Evolutionary conservation across 2,888 invertebrate genomes (phyloP), one percentile per base, ranked within the genome.

Genomic region (Boloria selene): DNA sequence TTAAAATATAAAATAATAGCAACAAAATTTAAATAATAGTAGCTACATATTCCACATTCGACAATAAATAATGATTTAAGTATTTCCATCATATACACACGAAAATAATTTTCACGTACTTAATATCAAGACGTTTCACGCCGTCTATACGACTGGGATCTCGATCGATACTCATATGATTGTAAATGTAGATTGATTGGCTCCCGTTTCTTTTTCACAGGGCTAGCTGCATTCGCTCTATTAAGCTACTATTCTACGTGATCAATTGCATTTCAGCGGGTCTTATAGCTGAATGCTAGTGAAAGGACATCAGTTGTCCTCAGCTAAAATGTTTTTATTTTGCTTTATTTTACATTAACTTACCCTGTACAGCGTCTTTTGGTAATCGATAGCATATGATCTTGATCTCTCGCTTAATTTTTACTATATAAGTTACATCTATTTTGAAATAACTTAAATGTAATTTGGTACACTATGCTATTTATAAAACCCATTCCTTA

Each of bases 111-210:
- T 50, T 17, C 80, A 67, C 17, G 49, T n/a, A n/a, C n/a, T n/a
- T 65, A 68, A 62, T 78, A 84, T 75, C 84, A 86, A 85, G 68
- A 59, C 18, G 7, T 44, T 0, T 42, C 45, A 31, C 53, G 55
- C 73, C 47, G 31, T 45, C 70, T 72, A 73, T 59, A 74, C 61
- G 68, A 10, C 31, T 10, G 49, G 38, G 18, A 50, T 65, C 69
- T 64, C 73, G 83, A 81, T 89, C 88, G 85, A 89, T 88, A 85
- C 86, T 88, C 86, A 86, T 87, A 87, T 88, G 88, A 90, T 90
- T 90, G 88, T 88, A 90, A 90, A 90, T 88, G 89, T 83, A 86
- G 87, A 90, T 90, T 91, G 90, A 90, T 90, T 90, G 90, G 86
- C 79, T 88, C 79, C 79, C 82, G 76, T 84, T 88, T 87, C 85